Base-by-base conservation (phyloP, 2,888 invertebrate genomes). In the Cheilosia grossa region DNA sequence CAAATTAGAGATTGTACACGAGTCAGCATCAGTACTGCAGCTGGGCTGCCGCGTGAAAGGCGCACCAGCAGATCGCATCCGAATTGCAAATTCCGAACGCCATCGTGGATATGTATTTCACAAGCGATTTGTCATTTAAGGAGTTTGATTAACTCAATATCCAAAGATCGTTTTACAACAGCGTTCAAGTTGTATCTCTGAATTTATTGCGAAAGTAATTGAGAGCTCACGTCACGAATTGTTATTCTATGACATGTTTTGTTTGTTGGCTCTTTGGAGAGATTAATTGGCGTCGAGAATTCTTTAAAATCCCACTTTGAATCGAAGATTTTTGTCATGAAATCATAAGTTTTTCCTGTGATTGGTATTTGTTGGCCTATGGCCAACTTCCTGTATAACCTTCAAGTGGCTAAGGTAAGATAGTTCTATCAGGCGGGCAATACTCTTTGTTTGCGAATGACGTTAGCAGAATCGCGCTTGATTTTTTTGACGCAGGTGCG, bases 41-140 rank as follows among this genome's bases (percentile, higher is more conserved):
- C 17, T 47, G 37, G 24, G 56, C 17, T 47, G 59, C 47, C 61
- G 67, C 61, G 66, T 73, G 73, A 82, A 82, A 78, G 78, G 73
- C 73, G 73, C 73, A 77, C n/a, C 47, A 24, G 37, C 54, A 24
- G 40, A 58, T 63, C 64, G 64, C 54, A 64, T 49, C 54, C 44
- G 15, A 74, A 61, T 51, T 61, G 37, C 59, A 19, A 58, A 82
- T 67, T 67, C 27, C 44, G 67, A 63, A 73, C 67, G 63, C 63
- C 47, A 33, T 27, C 42, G 61, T 51, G 51, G 1, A 24, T 24
- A 4, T 61, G 58, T 47, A 63, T 78, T 79, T 69, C 82, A 37
- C 73, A 83, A 83, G 69, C n/a, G 21, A 79, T 74, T 79, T 79
- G 78, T 83, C 79, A 79, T 69, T 64, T 79, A 10, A 51, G 51